A percentile compares a stretch with the other conserved stretches of the same genome.
Evolutionary conservation across 92 coral and sea anemone genomes (phyloP).

Genomic region (Phenganax marumi): DNA sequence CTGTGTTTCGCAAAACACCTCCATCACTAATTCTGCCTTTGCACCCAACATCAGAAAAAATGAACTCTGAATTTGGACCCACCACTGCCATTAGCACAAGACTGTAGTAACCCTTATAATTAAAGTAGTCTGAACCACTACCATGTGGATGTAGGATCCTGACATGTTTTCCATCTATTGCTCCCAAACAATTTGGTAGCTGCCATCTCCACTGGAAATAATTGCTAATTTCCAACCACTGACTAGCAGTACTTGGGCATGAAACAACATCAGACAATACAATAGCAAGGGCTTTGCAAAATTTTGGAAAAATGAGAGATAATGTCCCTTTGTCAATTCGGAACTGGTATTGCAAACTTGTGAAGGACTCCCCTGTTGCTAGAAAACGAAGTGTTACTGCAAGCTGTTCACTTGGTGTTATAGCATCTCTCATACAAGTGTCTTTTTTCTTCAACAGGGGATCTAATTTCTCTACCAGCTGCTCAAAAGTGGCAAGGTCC

Average conservation of each 20-base stretch:
- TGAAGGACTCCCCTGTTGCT: conserved; percentile 63
- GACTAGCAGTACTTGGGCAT: conserved; percentile 38
- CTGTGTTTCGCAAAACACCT: conserved; percentile 56
- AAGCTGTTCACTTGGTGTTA: conserved; percentile 60
- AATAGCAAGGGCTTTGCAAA: conserved; percentile 48
- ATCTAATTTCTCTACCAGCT: conserved; percentile 6
- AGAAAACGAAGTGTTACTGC: conserved; percentile 62
- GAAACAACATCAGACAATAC: conserved; percentile 9
- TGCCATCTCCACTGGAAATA: conserved; percentile 45
- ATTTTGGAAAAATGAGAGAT: conserved; percentile 47
- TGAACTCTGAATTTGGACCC: conserved; percentile 56
- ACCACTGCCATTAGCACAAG: conserved; percentile 64
- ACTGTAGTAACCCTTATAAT: conserved; percentile 59
- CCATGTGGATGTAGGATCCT: conserved; percentile 48
- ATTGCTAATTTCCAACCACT: conserved; percentile 36
- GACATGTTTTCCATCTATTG: conserved; percentile 65
- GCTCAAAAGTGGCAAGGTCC: conserved; percentile 48
- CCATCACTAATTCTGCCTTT: conserved; percentile 69
- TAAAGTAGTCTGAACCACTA: conserved; percentile 47
- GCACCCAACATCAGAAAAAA: conserved; percentile 72
- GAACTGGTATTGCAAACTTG: conserved; percentile 67
- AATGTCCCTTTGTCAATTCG: conserved; percentile 55
- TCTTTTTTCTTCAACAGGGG: conserved; percentile 9
- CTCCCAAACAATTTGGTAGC: conserved; percentile 55
- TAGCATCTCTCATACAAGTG: conserved; percentile 39